These are phyloP conservation scores for Haliclystus octoradiatus DNA, from an alignment of 30 jellyfish, hydroid and myxozoan species.

Conservation along the genomic window DNA sequence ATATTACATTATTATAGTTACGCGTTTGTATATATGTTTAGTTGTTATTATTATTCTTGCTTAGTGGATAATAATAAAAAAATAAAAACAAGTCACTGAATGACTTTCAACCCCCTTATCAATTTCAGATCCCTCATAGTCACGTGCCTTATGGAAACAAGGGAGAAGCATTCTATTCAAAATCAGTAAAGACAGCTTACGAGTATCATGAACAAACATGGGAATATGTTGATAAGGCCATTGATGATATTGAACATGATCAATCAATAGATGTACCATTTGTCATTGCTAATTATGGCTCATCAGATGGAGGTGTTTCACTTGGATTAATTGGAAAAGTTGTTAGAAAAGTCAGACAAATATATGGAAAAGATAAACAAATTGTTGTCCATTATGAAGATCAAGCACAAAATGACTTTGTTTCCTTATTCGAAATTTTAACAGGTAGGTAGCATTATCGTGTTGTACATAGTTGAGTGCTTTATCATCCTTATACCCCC, in stretches of 20 bases:
- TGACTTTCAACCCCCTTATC: background rate
- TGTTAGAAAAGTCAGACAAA: constrained; percentile 9
- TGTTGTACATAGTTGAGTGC: background rate
- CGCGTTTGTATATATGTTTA: no score
- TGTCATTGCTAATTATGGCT: constrained; percentile 60
- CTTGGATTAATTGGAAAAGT: constrained; percentile 15
- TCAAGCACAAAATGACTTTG: constrained; percentile 55
- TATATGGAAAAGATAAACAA: constrained; percentile 33
- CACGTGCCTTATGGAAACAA: constrained; percentile 66
- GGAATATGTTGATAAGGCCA: constrained; percentile 4
- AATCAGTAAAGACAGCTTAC: constrained; percentile 35
- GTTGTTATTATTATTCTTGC: no score
- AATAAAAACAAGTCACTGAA: no score
- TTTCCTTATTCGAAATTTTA: background rate
- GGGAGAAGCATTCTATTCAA: constrained; percentile 63
- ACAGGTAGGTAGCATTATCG: background rate
- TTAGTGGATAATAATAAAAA: no score
- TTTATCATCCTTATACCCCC: background rate
- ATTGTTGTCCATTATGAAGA: constrained; percentile 55
- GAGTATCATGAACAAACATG: constrained; percentile 20
- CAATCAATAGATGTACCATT: background rate
- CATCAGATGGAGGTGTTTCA: constrained; percentile 78
- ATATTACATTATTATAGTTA: no score
- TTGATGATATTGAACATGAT: constrained; percentile 5
- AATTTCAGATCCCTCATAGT: constrained; percentile 44